Base-by-base conservation (phyloP, 1,140 invertebrate species). In the Bombus superbus region DNA sequence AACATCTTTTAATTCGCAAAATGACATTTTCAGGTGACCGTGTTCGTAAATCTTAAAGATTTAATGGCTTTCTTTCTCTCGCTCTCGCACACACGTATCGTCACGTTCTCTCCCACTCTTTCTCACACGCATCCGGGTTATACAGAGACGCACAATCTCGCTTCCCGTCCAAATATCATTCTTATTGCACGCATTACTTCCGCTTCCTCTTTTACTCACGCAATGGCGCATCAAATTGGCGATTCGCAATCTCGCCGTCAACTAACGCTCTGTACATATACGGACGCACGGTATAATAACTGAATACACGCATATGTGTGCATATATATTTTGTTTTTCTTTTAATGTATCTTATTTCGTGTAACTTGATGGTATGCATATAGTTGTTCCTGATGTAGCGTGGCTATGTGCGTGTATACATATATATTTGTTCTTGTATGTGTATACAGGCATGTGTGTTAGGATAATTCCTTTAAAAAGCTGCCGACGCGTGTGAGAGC, bases 221-320 rank as follows among this genome's bases (percentile, higher is more conserved):
- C 84, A 28, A 59, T 75, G 25, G 22, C 59, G 84, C 72, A 68
- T 87, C 59, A 75, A 81, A 79, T 76, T 53, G 69, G 85, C 80
- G 74, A 78, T 89, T 87, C 66, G 71, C n/a, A 64, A 35, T 62
- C 57, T 82, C 86, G 79, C 69, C 86, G 8, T 47, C 75, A 77
- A 90, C 57, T 81, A 89, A 90, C 79, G 89, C 66, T 88, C 72
- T 83, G 88, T 90, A 86, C 77, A 88, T 86, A 68, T 90, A 80
- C 84, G 85, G 83, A 87, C 86, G 81, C 86, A 87, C 85, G 86
- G 75, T 86, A 88, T 82, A 87, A 87, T 87, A 85, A 79, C n/a
- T 84, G 62, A 47, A 76, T 86, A 68, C 62, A 79, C 74, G 57
- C 44, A 40, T 72, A 38, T 66, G 35, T 86, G 42, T 80, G 47